Base-by-base conservation (phyloP, 2,888 invertebrate species). In the Synanthedon tipuliformis region DNA sequence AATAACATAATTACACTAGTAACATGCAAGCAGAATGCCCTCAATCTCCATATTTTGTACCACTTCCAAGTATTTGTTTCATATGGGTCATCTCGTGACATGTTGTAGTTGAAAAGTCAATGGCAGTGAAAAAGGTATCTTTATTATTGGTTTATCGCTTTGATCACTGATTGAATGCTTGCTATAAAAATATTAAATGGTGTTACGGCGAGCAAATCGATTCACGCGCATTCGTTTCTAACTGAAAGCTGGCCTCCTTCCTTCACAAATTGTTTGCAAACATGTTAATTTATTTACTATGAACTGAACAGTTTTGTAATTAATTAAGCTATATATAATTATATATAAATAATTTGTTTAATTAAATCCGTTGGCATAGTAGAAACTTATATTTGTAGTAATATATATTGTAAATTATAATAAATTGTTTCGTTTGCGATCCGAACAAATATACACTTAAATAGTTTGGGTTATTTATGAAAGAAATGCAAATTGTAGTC, bases 231-330 rank as follows among this genome's bases (percentile, higher is more conserved):
- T 54, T 57, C 56, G 57, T 66, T 73, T 71, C 63, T 61, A 71
- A 79, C 73, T 76, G 70, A 76, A 84, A 81, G 90, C 91, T 92
- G 92, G 93, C 92, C 92, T 92, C 92, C 92, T 81, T 88, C 88
- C 88, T 93, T 89, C 92, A 90, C 93, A 93, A 93, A 93, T 93
- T 93, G 93, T 93, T 93, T 93, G 93, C 93, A 93, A 93, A 92
- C 91, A 69, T 75, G 68, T 75, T 73, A 68, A 68, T 34, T 34
- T 34, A 34, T 34, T 34, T 34, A 34, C 10, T 34, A 34, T 8
- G 34, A 34, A 27, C 27, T 27, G 27, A 27, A 34, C 34, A 34
- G 34, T 34, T 34, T 34, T 34, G 34, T 34, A 34, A 34, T 34
- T 34, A 34, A 34, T 34, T 34, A 34, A 34, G 34, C 34, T 34